Percentiles rank a stretch among this genome's conserved stretches.
Conservation (phyloP, 2,113 vertebrate genomes). For the Rhinoderma darwinii region DNA sequence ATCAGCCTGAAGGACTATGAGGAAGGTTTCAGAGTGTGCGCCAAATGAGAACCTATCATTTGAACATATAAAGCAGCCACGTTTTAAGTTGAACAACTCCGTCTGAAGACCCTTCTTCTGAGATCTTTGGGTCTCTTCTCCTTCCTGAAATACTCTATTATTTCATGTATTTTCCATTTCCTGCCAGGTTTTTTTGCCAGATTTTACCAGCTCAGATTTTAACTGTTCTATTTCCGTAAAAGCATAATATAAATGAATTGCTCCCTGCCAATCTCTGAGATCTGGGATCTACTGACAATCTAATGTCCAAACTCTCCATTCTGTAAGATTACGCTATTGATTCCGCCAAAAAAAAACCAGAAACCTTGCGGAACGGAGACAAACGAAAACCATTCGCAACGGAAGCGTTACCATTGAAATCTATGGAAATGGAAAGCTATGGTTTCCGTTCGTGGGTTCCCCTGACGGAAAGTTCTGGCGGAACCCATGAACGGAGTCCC, state of each 20-base stretch:
- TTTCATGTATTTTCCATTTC: too few species aligned
- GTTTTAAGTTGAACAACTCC: background rate
- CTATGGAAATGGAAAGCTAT: too few species aligned
- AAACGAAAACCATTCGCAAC: too few species aligned
- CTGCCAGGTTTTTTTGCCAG: background rate
- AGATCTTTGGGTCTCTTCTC: background rate
- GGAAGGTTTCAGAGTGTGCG: background rate
- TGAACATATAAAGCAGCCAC: background rate
- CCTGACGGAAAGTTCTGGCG: too few species aligned
- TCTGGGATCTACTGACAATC: background rate
- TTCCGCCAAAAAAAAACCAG: too few species aligned
- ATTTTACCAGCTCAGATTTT: background rate
- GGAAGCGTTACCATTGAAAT: too few species aligned
- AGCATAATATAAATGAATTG: background rate
- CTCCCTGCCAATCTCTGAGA: background rate
- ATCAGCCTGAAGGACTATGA: background rate
- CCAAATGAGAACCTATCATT: background rate
- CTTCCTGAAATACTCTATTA: too few species aligned
- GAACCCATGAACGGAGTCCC: too few species aligned
- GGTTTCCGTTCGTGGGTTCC: too few species aligned
- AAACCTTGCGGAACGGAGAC: too few species aligned
- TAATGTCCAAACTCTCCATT: background rate
- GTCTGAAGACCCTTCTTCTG: too few species aligned
- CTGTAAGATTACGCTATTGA: background rate
- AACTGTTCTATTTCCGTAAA: background rate